A percentile compares a stretch with the other conserved stretches of the same genome.
phyloP scores from a whole-genome alignment of 30 jellyfish, hydroid and myxozoan genomes.

The Aurelia sp. region DNA sequence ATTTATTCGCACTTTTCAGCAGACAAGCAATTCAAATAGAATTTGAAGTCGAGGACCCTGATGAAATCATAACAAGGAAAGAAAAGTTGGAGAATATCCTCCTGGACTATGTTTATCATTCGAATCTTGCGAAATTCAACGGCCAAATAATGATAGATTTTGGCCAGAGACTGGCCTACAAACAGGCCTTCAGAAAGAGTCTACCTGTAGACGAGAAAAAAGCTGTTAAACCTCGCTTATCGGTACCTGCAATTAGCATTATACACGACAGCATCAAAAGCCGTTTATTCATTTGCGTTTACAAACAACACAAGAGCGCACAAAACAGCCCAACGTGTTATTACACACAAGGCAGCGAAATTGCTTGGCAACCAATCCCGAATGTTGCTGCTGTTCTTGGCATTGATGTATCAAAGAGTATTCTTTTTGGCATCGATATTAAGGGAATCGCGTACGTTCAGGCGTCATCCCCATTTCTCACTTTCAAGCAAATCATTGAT shows the following conservation, averaged over 20 bases:
- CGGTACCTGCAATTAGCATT: not conserved
- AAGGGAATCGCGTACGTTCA: slow-evolving; percentile 7
- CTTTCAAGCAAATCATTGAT: no score
- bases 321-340: slow-evolving; percentile 3
- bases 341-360: not conserved
- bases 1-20: not conserved
- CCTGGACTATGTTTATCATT: slow-evolving; percentile 3
- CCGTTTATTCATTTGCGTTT: not conserved
- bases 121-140: slow-evolving; percentile 20
- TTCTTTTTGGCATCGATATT: slow-evolving; percentile 12
- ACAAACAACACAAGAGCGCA: not conserved
- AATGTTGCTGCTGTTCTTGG: slow-evolving; percentile 11
- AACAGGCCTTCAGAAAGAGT: slow-evolving; percentile 1
- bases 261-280: not conserved
- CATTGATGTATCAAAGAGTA: not conserved
- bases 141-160: not conserved
- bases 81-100: not conserved
- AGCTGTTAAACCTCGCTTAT: not conserved
- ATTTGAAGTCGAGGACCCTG: not conserved
- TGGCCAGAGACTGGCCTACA: slow-evolving; percentile 1
- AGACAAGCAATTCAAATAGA: not conserved
- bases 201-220: not conserved
- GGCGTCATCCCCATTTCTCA: no score
- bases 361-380: not conserved
- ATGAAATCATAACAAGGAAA: not conserved